Base-by-base conservation (phyloP, 2,797 vertebrate genomes). In the Diceros bicornis region DNA sequence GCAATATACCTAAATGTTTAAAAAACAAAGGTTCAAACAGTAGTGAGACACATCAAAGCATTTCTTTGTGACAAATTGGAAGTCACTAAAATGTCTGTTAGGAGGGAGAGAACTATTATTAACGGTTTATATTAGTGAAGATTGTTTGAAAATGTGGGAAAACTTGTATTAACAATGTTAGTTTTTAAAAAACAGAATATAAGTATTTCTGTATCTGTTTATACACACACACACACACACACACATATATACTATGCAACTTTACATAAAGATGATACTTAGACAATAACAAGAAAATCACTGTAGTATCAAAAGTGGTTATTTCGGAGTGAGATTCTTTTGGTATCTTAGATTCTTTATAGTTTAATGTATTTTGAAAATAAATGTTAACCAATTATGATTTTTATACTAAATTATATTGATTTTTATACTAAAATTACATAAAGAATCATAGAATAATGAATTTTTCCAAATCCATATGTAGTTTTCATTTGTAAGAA, bases 391-490 rank as follows among this genome's bases (percentile, higher is more conserved):
- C 69, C 75, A 88, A 1, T 93, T 94, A 66, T 83, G 61, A 74
- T 74, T 96, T 96, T 97, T 92, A 68, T 93, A 20, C 20, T 61
- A 50, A 82, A 61, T 88, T 57, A 47, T 77, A 27, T 81, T 92
- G 78, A 41, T 9, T 89, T 88, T 74, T 89, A 50, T 86, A 44
- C 6, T 62, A 74, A 68, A 71, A 57, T 86, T 91, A 52, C 2
- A 68, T 88, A 78, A 96, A 95, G n/a, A 91, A 71, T 96, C 11
- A 34, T 89, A 92, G 55, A 93, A 72, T 77, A 89, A 84, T 81
- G 18, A 57, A 71, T 68, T 82, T 88, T 85, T 41, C 50, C 55
- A 88, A 88, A 66, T 64, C 3, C 20, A 25, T 66, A 68, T 78
- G 29, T 89, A 72, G 18, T 95, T 41, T 82, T 88, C 4, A 77